Evolutionary conservation across 2,888 invertebrate genomes (phyloP).

Genomic region (Synergus umbraculus): DNA sequence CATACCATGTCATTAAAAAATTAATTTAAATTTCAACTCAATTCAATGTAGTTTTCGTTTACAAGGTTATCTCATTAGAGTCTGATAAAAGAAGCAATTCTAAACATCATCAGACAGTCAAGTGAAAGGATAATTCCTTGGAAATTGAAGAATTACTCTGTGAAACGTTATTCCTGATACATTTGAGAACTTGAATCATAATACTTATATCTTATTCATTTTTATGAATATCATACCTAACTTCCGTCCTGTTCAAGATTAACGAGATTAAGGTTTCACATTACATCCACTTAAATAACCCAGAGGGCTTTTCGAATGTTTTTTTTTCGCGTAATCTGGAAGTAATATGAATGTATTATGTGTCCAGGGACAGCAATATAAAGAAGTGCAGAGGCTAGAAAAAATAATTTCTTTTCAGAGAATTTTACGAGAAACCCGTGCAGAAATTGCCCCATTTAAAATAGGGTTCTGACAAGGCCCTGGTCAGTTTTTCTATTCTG

Average conservation of each 20-base stretch:
- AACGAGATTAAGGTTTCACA: slow-evolving; percentile 13
- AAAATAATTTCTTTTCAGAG: not conserved
- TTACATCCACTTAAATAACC: slow-evolving; percentile 38
- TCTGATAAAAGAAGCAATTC: not conserved
- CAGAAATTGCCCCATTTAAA: too few relatives aligned
- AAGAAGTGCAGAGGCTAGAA: not conserved
- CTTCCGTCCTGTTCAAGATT: not conserved
- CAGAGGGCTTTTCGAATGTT: slow-evolving; percentile 5
- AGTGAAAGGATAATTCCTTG: not conserved
- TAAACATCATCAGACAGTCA: not conserved
- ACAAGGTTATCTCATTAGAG: not conserved
- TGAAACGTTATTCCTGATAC: not conserved
- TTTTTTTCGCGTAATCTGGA: not conserved
- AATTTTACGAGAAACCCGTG: too few relatives aligned
- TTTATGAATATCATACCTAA: not conserved
- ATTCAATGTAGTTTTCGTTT: not conserved
- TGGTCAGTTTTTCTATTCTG: too few relatives aligned
- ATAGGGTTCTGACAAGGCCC: too few relatives aligned
- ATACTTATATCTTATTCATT: not conserved
- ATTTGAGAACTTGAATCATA: not conserved
- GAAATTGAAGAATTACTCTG: not conserved
- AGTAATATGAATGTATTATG: not conserved
- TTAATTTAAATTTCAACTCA: not conserved
- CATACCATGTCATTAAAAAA: not conserved
- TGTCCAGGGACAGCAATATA: not conserved